phyloP scores from a whole-genome alignment of 2,113 vertebrate genomes.

The Peromyscus maniculatus region DNA sequence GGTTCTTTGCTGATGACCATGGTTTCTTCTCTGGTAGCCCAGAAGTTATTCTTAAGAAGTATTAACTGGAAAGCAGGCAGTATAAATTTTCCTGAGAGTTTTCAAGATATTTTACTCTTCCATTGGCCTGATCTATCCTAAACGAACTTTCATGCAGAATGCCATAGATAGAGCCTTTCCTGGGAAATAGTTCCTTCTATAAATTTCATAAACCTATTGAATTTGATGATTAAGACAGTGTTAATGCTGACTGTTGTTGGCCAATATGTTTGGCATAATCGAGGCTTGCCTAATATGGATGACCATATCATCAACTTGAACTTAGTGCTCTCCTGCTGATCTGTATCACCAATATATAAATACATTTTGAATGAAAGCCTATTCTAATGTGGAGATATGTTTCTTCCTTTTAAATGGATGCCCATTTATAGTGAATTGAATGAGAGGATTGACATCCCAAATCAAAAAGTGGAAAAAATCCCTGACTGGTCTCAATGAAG shows the following conservation, averaged over 20 bases:
- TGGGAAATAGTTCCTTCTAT: not conserved
- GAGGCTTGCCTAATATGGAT: not conserved
- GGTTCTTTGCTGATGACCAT: not conserved
- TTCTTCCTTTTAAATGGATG: slow-evolving; percentile 9
- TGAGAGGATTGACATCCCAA: not conserved
- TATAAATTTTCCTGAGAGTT: not conserved
- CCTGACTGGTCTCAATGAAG: not conserved
- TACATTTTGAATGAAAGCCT: slow-evolving; percentile 47
- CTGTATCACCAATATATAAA: not conserved
- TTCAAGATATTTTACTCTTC: not conserved
- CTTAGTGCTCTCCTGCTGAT: not conserved
- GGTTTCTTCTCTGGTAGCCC: not conserved
- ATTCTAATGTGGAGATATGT: not conserved
- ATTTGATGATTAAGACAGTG: not conserved
- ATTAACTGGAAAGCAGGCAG: not conserved
- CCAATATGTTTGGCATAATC: not conserved
- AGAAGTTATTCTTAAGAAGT: not conserved
- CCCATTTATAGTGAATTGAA: slow-evolving; percentile 24
- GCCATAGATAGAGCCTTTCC: not conserved
- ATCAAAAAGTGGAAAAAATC: not conserved
- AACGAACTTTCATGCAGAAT: not conserved
- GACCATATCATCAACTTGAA: not conserved
- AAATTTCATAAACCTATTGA: not conserved
- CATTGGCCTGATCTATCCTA: not conserved
- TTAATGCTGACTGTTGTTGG: not conserved